Base-by-base conservation (phyloP, 2,797 vertebrate genomes). In the Neoniphon sammara region DNA sequence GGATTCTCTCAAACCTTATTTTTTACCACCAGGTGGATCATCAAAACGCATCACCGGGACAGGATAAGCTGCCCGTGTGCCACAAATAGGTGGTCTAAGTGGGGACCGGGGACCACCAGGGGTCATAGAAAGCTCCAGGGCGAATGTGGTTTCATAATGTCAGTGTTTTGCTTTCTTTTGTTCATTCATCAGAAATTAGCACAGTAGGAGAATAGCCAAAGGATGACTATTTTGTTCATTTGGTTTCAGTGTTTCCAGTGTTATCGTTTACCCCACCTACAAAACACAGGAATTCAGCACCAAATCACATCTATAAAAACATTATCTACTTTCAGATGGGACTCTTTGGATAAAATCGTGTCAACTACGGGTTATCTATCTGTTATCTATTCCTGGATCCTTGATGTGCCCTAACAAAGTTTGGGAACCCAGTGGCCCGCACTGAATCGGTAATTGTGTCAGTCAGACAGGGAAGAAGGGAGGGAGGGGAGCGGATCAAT, bases 21-120 rank as follows among this genome's bases (percentile, higher is more conserved):
- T 50, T 18, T 27, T 2, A 2, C 36, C 56, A 62, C 75, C 79
- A 81, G 89, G 85, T 89, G 85, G 67, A 72, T 73, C 31, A 73
- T 56, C 57, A 14, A 36, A 58, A 34, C 3, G 56, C 70, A 60
- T 36, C 54, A 21, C 9, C 20, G 46, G 15, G 10, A 17, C n/a
- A 3, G 7, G 44, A 52, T 21, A 52, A 67, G 2, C 14, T 64
- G 44, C 15, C 15, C n/a, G 39, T 34, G 42, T 2, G 8, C 14
- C 36, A 47, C 50, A 42, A 42, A 42, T 42, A 42, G 39, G 39
- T 42, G 11, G 11, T 14, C 39, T 4, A 42, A 42, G 39, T 42
- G 39, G 12, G 39, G 39, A 14, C 39, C 34, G 34, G 34, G 34
- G 34, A 36, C 11, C 11, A 3, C 25, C 25, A 27, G 25, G 25